Evolutionary conservation across 2,113 vertebrate species (phyloP).

Genomic region (Lethenteron camtschaticum): DNA sequence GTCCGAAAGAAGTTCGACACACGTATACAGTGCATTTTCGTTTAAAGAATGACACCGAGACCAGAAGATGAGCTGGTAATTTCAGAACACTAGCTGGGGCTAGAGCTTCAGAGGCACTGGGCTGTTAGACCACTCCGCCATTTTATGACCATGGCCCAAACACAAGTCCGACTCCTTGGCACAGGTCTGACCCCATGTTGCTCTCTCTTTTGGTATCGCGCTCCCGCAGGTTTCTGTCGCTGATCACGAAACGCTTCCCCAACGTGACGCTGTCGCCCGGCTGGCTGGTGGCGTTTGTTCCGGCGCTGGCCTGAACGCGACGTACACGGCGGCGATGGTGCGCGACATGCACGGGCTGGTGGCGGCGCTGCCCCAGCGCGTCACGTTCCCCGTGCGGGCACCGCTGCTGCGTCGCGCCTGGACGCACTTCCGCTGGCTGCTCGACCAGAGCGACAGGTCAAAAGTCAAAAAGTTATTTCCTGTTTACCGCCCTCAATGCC

Average conservation of each 20-base stretch:
- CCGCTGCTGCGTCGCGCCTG: constrained; percentile 28
- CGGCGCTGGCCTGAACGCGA: constrained; percentile 13
- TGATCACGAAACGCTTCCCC: constrained; percentile 36
- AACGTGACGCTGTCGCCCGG: constrained; percentile 39
- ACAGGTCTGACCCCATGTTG: not conserved
- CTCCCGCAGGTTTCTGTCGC: constrained; percentile 29
- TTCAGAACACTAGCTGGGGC: too few relatives aligned
- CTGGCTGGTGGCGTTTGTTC: constrained; percentile 31
- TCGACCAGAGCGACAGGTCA: constrained; percentile 40
- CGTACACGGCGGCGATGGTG: constrained; percentile 35
- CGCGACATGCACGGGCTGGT: constrained; percentile 31
- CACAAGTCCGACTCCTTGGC: not conserved
- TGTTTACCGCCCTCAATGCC: too few relatives aligned
- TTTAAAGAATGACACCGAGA: too few relatives aligned
- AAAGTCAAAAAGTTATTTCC: not conserved
- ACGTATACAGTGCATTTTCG: too few relatives aligned
- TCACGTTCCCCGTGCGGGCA: constrained; percentile 39
- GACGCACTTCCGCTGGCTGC: constrained; percentile 47
- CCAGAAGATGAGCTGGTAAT: too few relatives aligned
- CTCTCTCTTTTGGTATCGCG: not conserved
- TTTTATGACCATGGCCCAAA: too few relatives aligned
- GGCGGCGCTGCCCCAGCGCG: constrained; percentile 23
- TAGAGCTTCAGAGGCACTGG: too few relatives aligned
- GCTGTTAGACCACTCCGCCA: too few relatives aligned
- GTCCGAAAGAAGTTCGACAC: too few relatives aligned